These are phyloP conservation scores for Eclectus roratus DNA, from an alignment of 2,113 vertebrate species.

Conservation along the genomic window DNA sequence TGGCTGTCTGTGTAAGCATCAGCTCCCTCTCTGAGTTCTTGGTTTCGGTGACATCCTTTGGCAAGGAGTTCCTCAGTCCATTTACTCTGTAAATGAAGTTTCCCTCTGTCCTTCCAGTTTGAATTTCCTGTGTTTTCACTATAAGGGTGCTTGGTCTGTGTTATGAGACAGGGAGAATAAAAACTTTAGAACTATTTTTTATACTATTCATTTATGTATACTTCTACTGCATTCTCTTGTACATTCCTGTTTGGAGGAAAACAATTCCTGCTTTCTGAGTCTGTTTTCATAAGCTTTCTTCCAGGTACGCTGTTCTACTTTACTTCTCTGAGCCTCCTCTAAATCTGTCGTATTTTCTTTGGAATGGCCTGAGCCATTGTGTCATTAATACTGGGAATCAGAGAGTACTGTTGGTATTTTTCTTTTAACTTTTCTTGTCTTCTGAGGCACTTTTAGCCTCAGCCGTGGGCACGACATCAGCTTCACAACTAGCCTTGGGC, in stretches of 20 bases:
- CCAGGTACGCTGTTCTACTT: not conserved
- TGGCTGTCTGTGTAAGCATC: not conserved
- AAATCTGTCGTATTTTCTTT: not conserved
- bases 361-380: not conserved
- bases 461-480: not conserved
- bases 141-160: not conserved
- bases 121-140: not conserved
- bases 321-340: not conserved
- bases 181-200: not conserved
- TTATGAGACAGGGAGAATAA: not conserved
- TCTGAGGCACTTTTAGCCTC: not conserved
- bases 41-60: not conserved
- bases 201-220: not conserved
- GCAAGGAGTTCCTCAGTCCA: not conserved
- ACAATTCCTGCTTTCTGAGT: not conserved
- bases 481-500: not conserved
- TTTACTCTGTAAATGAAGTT: not conserved
- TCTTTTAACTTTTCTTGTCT: not conserved
- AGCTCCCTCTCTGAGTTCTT: not conserved
- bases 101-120: not conserved
- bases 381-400: not conserved
- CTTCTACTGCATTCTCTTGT: not conserved
- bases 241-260: not conserved
- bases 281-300: not conserved
- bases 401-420: not conserved